Conservation (phyloP, 2,797 vertebrate genomes). For the Sebastes nivosus region DNA sequence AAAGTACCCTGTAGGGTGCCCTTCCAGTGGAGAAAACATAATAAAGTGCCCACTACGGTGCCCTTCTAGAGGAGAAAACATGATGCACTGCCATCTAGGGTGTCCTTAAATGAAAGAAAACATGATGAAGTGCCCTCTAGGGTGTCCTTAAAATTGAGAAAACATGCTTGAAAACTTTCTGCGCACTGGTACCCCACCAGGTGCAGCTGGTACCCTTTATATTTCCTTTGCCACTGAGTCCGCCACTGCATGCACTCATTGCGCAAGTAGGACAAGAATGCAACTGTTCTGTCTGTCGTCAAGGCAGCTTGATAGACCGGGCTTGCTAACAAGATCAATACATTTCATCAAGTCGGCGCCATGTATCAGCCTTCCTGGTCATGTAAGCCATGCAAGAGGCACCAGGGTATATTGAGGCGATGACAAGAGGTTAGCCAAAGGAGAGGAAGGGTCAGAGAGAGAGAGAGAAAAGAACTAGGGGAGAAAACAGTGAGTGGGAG, state of each 20-base stretch:
- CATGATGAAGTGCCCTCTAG: background rate
- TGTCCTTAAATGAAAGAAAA: no score
- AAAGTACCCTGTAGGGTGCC: no score
- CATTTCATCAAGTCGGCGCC: constrained; percentile 40
- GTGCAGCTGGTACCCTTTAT: background rate
- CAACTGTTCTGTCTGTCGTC: constrained; percentile 4
- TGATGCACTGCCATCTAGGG: no score
- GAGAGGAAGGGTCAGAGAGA: constrained; percentile 13
- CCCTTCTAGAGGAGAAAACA: no score
- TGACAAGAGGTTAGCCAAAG: constrained; percentile 10
- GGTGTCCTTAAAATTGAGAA: background rate
- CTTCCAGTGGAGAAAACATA: no score
- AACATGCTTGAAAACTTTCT: background rate
- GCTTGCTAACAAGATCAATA: constrained; percentile 41
- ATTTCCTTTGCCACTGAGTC: background rate
- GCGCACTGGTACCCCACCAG: background rate
- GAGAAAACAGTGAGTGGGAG: background rate
- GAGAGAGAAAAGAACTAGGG: background rate
- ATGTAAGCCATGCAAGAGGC: constrained; percentile 32
- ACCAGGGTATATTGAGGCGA: background rate
- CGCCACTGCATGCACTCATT: background rate
- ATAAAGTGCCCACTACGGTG: no score
- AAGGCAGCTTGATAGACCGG: background rate
- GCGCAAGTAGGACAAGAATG: background rate
- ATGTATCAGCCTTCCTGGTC: constrained; percentile 12